These are phyloP conservation scores for Lithobates pipiens DNA, from an alignment of 2,797 vertebrate genomes.

Conservation along the genomic window DNA sequence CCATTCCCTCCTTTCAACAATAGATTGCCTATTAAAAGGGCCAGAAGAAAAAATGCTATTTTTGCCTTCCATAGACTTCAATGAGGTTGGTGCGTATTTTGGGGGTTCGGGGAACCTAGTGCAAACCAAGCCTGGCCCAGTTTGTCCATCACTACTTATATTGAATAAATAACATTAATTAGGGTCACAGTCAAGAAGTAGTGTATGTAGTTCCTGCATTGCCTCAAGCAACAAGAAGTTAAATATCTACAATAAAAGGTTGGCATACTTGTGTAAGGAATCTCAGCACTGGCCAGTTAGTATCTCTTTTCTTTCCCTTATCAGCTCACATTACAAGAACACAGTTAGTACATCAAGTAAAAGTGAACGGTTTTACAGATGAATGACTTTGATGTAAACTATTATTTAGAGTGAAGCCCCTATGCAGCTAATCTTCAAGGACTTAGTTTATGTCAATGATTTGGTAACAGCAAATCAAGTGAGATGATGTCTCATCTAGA, in stretches of 20 bases:
- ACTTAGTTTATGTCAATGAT: constrained; percentile 48
- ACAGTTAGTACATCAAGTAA: constrained; percentile 37
- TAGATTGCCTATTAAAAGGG: too few species aligned
- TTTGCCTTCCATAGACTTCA: too few species aligned
- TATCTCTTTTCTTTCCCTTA: constrained; percentile 8
- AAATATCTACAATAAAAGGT: not conserved
- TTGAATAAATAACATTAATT: too few species aligned
- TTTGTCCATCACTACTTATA: too few species aligned
- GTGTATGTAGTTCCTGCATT: too few species aligned
- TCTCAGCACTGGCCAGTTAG: not conserved
- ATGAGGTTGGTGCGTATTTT: too few species aligned
- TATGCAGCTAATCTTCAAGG: constrained; percentile 43
- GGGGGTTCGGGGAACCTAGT: too few species aligned
- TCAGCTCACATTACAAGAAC: constrained; percentile 51
- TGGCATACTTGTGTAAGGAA: not conserved
- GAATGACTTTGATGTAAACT: constrained; percentile 33
- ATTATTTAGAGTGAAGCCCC: constrained; percentile 17
- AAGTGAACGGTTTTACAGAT: constrained; percentile 38
- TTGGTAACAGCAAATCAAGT: constrained; percentile 57
- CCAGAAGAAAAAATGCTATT: too few species aligned
- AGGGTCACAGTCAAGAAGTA: too few species aligned
- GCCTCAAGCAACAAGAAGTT: too few species aligned
- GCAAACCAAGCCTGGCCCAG: too few species aligned
- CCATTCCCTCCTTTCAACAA: too few species aligned
- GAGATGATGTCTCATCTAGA: constrained; percentile 48